Percentiles rank a stretch among this genome's conserved stretches.
Evolutionary conservation across 2,888 invertebrate genomes (phyloP).

Genomic region (Caradrina clavipalpis): DNA sequence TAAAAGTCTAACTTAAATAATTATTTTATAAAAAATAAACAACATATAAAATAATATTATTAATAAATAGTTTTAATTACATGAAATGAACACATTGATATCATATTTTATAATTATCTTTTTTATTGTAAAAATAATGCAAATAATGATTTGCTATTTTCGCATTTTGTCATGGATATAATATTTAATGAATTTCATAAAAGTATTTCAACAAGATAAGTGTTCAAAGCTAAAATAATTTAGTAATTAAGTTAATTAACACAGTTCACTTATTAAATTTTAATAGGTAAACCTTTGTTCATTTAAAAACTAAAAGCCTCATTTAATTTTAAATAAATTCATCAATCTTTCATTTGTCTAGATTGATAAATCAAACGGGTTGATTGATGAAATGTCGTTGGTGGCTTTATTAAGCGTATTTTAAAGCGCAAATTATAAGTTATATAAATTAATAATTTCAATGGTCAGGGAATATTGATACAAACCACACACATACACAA

Average conservation of each 20-base stretch:
- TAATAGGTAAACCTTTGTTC: slow-evolving; percentile 13
- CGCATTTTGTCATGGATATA: slow-evolving; percentile 49
- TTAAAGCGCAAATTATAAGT: slow-evolving; percentile 20
- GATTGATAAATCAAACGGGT: slow-evolving; percentile 12
- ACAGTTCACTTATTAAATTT: neutral
- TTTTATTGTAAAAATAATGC: slow-evolving; percentile 22
- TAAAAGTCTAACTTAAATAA: slow-evolving; percentile 55
- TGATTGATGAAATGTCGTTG: slow-evolving; percentile 10
- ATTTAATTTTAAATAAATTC: slow-evolving; percentile 13
- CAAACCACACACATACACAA: neutral
- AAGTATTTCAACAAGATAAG: slow-evolving; percentile 12
- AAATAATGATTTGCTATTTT: slow-evolving; percentile 10
- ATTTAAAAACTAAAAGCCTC: slow-evolving; percentile 49
- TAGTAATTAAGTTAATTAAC: slow-evolving; percentile 15
- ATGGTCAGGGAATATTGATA: neutral
- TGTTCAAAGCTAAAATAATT: slow-evolving; percentile 19
- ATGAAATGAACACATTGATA: slow-evolving; percentile 66
- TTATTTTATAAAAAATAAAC: slow-evolving; percentile 60
- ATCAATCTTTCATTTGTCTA: neutral
- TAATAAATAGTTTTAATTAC: slow-evolving; percentile 66
- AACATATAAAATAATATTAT: slow-evolving; percentile 62
- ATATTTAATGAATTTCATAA: slow-evolving; percentile 21
- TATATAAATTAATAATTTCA: slow-evolving; percentile 6
- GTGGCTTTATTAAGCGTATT: slow-evolving; percentile 34
- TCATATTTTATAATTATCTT: slow-evolving; percentile 38